These are phyloP conservation scores for Phrynosoma platyrhinos DNA, from an alignment of 2,113 vertebrate genomes.

Conservation along the genomic window DNA sequence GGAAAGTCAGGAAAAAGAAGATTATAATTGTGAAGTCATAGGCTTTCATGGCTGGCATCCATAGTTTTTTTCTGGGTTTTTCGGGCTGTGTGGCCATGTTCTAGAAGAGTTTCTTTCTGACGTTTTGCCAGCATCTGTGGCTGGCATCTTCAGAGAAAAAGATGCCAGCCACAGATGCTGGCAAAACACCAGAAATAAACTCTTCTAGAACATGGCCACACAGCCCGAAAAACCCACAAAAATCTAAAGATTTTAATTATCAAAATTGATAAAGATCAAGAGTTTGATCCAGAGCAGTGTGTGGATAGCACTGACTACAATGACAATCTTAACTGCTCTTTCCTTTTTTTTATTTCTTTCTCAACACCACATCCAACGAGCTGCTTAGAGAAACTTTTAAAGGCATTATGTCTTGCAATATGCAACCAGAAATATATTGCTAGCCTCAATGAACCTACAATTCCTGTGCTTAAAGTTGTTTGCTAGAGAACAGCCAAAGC, in stretches of 20 bases:
- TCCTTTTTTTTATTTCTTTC: neutral
- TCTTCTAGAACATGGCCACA: too few relatives aligned
- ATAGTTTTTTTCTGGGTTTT: too few relatives aligned
- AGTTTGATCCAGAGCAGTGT: neutral
- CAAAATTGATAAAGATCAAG: neutral
- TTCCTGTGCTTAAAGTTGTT: neutral
- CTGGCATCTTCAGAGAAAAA: too few relatives aligned
- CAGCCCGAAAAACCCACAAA: too few relatives aligned
- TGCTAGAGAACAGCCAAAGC: neutral
- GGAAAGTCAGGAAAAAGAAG: slow-evolving; percentile 11
- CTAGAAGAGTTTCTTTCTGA: too few relatives aligned
- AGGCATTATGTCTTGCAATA: neutral
- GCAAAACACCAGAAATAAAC: too few relatives aligned
- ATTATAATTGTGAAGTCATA: too few relatives aligned
- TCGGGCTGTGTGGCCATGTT: too few relatives aligned
- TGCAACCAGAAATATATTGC: neutral
- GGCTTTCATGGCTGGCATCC: too few relatives aligned
- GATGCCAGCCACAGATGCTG: too few relatives aligned
- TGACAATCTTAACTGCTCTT: neutral
- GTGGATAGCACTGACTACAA: neutral
- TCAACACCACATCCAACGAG: neutral
- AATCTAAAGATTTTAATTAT: slow-evolving; percentile 9
- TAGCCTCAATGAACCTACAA: neutral
- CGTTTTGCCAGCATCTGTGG: too few relatives aligned
- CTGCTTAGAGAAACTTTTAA: neutral